Evolutionary conservation across 1,140 invertebrate genomes (phyloP).

Genomic region (Limonius californicus): DNA sequence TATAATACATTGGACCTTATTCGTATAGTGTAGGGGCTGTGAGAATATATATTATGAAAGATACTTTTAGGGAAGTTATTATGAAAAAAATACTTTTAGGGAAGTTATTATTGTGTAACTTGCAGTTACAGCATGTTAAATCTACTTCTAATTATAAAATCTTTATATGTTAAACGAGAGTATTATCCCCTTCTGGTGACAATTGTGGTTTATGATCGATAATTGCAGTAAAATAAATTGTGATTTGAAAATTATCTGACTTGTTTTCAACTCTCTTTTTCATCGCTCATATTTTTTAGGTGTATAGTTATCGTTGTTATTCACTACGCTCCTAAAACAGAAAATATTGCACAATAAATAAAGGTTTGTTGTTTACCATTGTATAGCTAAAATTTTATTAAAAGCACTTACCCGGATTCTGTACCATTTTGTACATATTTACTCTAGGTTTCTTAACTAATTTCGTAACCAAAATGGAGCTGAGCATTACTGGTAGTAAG

Average conservation of each 20-base stretch:
- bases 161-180: not conserved
- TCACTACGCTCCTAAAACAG: slow-evolving; percentile 10
- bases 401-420: not conserved
- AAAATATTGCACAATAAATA: slow-evolving; percentile 2
- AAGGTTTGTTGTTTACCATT: slow-evolving; percentile 6
- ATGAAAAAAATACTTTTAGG: slow-evolving; percentile 1
- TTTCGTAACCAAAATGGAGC: no score
- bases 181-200: not conserved
- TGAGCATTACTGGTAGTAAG: no score
- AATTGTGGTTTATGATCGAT: slow-evolving; percentile 5
- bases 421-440: slow-evolving; percentile 2
- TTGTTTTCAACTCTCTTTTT: not conserved
- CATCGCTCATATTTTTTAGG: slow-evolving; percentile 3
- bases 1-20: slow-evolving; percentile 8
- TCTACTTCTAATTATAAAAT: slow-evolving; percentile 3
- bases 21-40: slow-evolving; percentile 9
- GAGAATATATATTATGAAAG: slow-evolving; percentile 7
- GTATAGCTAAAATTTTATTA: not conserved
- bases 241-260: not conserved
- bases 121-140: slow-evolving; percentile 10
- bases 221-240: slow-evolving; percentile 9
- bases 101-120: slow-evolving; percentile 5
- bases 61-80: slow-evolving; percentile 2
- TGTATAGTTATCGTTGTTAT: slow-evolving; percentile 2
- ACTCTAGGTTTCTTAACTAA: not conserved